Evolutionary conservation across 2,113 vertebrate genomes (phyloP), one percentile per base, ranked within the genome.

Genomic region (Peromyscus californicus): DNA sequence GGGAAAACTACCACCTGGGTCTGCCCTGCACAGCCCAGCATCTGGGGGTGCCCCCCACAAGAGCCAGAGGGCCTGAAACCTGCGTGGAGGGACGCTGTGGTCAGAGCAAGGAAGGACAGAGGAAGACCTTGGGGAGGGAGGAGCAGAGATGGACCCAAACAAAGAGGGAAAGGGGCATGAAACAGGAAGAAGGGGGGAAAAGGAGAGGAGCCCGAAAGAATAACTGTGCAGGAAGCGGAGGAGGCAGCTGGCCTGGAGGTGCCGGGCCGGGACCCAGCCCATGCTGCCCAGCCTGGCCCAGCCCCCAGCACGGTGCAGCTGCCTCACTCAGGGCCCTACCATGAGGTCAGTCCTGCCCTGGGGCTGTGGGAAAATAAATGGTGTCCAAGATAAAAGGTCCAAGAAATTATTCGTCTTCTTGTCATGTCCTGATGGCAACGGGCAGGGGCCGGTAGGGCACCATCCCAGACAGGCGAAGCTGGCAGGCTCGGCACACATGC

Each of bases 301-400:
- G 98, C 98, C 98, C 98, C 94, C 98, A 84, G 79, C 92, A 97
- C 21, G 48, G 82, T 92, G 98, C 98, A 99, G 98, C 98, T 99
- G 98, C 98, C 98, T 96, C 5, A 94, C 97, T 97, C 59, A 21
- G 95, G 98, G 98, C 97, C 98, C 93, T 74, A 9, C 82, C 19
- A 95, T 39, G 98, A 98, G 99, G 98, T 98, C 99, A 99, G 98
- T 95, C 96, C 98, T 99, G 98, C 98, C 99, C 98, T 48, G 72
- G 48, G 98, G 99, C 98, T 92, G 97, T 96, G 95, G 95, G 98
- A 98, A 98, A 98, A 99, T 98, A 98, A 99, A 99, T 98, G 98
- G 98, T 97, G 97, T 94, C 96, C 98, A 95, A 98, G 98, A 99
- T 98, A 98, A 98, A 98, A 98, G 99, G 98, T 98, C 98, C 98